phyloP scores from a whole-genome alignment of 2,113 vertebrate species.

The Anoplopoma fimbria region DNA sequence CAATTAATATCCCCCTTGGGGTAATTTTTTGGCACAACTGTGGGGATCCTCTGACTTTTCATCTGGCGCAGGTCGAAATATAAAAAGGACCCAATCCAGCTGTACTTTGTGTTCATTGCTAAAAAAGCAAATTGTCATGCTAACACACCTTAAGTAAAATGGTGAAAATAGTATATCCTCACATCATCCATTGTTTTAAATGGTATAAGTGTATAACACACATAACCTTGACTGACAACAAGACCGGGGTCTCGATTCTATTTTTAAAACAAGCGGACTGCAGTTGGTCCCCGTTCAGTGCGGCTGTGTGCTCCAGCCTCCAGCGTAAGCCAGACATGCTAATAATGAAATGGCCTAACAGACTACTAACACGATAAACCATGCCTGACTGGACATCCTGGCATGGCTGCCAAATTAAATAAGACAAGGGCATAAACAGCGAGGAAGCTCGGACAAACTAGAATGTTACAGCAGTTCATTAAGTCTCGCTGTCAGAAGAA shows the following conservation, averaged over 20 bases:
- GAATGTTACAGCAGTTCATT: constrained; percentile 34
- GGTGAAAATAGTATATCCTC: not conserved
- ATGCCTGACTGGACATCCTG: constrained; percentile 53
- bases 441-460: constrained; percentile 15
- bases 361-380: constrained; percentile 52
- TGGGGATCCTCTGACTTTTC: not conserved
- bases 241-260: not conserved
- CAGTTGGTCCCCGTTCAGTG: not conserved
- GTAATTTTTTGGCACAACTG: not conserved
- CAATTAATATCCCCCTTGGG: not conserved
- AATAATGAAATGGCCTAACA: constrained; percentile 61
- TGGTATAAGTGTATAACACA: not conserved
- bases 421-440: constrained; percentile 52
- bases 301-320: not conserved
- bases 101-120: not conserved
- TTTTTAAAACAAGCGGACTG: constrained; percentile 1
- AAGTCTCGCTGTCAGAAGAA: constrained; percentile 29
- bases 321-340: constrained; percentile 53
- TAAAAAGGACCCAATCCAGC: not conserved
- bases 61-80: not conserved
- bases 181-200: not conserved
- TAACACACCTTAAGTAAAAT: not conserved
- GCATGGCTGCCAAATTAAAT: constrained; percentile 56
- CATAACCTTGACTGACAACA: not conserved
- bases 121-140: not conserved